These are phyloP conservation scores for Scaptodrosophila latifasciaeformis DNA, from an alignment of 2,888 invertebrate species.

Conservation along the genomic window DNA sequence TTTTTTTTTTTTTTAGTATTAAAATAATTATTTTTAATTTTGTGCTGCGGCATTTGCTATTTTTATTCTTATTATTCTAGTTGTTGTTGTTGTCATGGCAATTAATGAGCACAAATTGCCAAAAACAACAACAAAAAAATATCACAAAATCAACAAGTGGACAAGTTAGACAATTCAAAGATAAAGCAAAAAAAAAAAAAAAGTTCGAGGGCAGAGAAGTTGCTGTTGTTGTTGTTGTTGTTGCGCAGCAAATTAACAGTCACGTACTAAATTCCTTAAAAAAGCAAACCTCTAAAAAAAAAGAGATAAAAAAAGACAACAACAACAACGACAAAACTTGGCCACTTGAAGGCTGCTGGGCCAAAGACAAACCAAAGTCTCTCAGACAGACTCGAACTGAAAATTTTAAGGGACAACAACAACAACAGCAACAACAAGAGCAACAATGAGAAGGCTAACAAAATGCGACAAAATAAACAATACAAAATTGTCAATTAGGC, in stretches of 20 bases:
- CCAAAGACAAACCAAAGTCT: neutral
- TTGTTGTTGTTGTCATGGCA: too few species aligned
- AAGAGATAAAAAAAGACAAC: neutral
- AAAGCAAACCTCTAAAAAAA: constrained; percentile 28
- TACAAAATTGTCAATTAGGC: constrained; percentile 1
- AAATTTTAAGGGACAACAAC: constrained; percentile 6
- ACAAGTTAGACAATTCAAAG: too few species aligned
- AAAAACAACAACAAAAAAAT: too few species aligned
- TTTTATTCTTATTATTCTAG: too few species aligned
- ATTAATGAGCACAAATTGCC: too few species aligned
- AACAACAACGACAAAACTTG: constrained; percentile 13
- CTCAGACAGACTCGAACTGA: neutral
- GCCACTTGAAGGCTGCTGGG: constrained; percentile 4
- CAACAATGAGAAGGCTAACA: neutral
- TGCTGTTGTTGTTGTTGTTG: constrained; percentile 16
- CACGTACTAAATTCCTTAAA: constrained; percentile 50
- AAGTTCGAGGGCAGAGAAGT: neutral
- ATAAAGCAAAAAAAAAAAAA: too few species aligned
- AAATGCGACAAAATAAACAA: neutral
- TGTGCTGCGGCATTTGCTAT: too few species aligned
- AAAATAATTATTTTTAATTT: too few species aligned
- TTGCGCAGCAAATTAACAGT: constrained; percentile 43
- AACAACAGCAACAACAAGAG: too few species aligned
- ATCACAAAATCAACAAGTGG: too few species aligned
- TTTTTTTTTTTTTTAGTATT: too few species aligned